These are phyloP conservation scores for Cyprinodon diabolis DNA, from an alignment of 2,797 vertebrate species.

Conservation along the genomic window DNA sequence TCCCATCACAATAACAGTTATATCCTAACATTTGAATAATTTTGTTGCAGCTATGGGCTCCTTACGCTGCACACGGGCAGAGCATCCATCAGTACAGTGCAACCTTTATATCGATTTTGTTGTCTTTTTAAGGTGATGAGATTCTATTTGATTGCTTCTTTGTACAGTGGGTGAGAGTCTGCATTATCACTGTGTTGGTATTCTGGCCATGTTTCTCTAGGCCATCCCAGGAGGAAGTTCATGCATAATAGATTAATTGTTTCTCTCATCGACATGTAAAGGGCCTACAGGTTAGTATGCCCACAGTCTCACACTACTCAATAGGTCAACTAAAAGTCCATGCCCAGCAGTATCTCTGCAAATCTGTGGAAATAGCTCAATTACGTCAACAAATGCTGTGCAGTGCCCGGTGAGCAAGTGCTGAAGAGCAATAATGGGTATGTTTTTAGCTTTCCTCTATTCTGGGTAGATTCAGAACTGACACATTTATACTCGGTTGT, in stretches of 20 bases:
- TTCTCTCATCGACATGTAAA: conserved; percentile 68
- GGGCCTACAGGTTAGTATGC: conserved; percentile 70
- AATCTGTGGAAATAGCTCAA: conserved; percentile 59
- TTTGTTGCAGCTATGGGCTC: conserved; percentile 18
- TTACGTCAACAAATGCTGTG: conserved; percentile 51
- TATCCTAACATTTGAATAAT: conserved; percentile 31
- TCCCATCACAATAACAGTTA: conserved; percentile 10
- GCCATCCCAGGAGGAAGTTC: conserved; percentile 67
- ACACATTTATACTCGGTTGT: conserved; percentile 21
- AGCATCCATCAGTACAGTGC: conserved; percentile 24
- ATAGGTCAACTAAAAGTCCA: conserved; percentile 65
- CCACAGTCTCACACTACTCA: conserved; percentile 48
- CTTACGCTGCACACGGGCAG: conserved; percentile 20
- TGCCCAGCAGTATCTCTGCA: conserved; percentile 37
- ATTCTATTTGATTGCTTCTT: conserved; percentile 35
- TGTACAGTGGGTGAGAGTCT: conserved; percentile 46
- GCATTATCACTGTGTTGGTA: conserved; percentile 55
- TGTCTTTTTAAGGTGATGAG: conserved; percentile 57
- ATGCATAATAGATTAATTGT: conserved; percentile 83
- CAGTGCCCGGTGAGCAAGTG: conserved; percentile 25
- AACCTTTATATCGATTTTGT: conserved; percentile 40
- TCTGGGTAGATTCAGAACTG: conserved; percentile 31
- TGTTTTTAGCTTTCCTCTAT: conserved; percentile 21
- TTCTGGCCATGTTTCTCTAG: conserved; percentile 62
- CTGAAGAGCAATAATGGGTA: conserved; percentile 45